phyloP scores from a whole-genome alignment of 2,113 vertebrate species.

The Gobio gobio region DNA sequence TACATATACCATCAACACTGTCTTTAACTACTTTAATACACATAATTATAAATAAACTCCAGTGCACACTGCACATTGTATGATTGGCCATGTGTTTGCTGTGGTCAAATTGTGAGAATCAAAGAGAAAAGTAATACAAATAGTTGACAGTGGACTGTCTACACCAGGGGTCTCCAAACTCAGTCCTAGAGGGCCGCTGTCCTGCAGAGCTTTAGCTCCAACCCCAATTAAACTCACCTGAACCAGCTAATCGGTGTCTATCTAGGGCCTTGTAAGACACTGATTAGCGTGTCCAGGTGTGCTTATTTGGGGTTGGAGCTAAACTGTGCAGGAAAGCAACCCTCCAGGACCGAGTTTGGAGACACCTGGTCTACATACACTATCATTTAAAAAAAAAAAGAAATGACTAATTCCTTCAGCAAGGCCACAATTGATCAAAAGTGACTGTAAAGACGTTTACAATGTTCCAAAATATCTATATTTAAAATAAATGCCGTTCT shows the following conservation, averaged over 20 bases:
- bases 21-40: background rate
- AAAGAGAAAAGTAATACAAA: background rate
- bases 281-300: no score
- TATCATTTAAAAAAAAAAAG: no score
- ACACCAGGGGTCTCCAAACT: background rate
- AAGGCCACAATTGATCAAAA: background rate
- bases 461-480: background rate
- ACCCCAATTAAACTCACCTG: no score
- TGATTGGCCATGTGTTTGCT: background rate
- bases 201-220: no score
- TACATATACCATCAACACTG: background rate
- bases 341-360: no score
- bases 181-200: no score
- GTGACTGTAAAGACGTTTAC: background rate
- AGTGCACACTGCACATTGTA: background rate
- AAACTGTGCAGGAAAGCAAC: no score
- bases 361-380: no score
- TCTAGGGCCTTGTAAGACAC: no score
- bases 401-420: background rate
- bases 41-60: background rate
- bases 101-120: background rate
- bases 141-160: background rate
- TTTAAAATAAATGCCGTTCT: no score
- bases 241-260: no score
- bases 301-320: no score